Conservation (phyloP, 92 coral and sea anemone species). For the Palythoa heliodiscus region DNA sequence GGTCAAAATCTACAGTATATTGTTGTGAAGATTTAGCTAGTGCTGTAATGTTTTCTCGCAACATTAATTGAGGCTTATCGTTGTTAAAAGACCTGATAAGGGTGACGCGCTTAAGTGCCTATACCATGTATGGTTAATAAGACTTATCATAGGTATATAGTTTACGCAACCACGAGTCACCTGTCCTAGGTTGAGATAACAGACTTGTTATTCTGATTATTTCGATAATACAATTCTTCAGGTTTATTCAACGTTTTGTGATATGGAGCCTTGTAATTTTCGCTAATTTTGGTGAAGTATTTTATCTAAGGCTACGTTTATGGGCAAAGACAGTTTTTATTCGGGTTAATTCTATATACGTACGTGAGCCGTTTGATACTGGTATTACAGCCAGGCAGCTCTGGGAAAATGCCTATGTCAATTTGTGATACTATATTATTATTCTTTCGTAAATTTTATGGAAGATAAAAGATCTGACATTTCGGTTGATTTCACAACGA, state of each 20-base stretch:
- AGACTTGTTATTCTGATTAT: constrained; percentile 13
- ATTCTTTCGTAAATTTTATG: neutral
- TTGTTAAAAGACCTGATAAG: constrained; percentile 5
- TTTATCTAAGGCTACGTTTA: constrained; percentile 1
- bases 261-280: constrained; percentile 35
- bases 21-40: neutral
- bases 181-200: constrained; percentile 30
- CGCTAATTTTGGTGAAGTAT: constrained; percentile 32
- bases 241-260: constrained; percentile 21
- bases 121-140: neutral
- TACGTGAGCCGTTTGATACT: neutral
- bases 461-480: neutral
- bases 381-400: neutral
- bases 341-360: constrained; percentile 11
- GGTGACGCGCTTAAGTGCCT: neutral
- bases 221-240: constrained; percentile 24
- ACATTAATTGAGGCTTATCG: constrained; percentile 12
- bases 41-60: neutral
- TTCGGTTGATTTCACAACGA: neutral
- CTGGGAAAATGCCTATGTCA: neutral
- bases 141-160: constrained; percentile 17
- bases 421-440: neutral
- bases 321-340: constrained; percentile 5
- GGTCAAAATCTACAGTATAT: neutral
- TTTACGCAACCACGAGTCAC: constrained; percentile 20